Base-by-base conservation (phyloP, 2,113 vertebrate species). In the Mesocricetus auratus region DNA sequence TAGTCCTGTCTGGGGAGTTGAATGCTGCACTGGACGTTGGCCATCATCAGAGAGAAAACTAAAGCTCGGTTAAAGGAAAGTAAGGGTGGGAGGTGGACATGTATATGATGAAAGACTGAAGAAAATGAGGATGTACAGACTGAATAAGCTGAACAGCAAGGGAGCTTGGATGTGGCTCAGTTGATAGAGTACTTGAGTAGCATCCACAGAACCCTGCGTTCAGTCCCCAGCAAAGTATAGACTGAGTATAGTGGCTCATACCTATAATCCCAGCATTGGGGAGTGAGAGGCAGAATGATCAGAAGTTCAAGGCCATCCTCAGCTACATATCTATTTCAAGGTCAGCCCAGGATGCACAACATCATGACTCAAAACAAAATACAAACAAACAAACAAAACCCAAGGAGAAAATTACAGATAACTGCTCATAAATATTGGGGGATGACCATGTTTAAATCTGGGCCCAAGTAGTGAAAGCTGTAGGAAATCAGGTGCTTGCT, bases 11-110 rank as follows among this genome's bases (percentile, higher is more conserved):
- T 78, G 7, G 62, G 22, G 26, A 93, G 50, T 47, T 92, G 68
- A 71, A 5, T 85, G 92, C 62, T 87, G 8, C 66, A 86, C 10
- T 93, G 17, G 21, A 69, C 75, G 64, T 16, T 94, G 56, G 12
- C 62, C 79, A 79, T 60, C 87, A 86, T 68, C 17, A 83, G 66
- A 71, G 39, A n/a, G 64, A 88, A 93, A 81, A 94, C 4, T 69
- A 62, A 91, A 95, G 62, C 17, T 83, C 26, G 33, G 73, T 82
- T 33, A 88, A 90, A 91, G 47, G 66, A 94, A 89, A 74, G 45
- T 91, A 39, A 60, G n/a, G 5, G 7, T 85, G 16, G 5, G 15
- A 42, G 17, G 60, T 78, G 56, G 45, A 64, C 7, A 77, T 29
- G 33, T 24, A 87, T 92, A 58, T 85, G 58, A 92, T 58, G 12